Percentiles rank a stretch among this genome's conserved stretches.
Conservation (phyloP, 2,888 invertebrate species). For the Macrosiphum euphorbiae region DNA sequence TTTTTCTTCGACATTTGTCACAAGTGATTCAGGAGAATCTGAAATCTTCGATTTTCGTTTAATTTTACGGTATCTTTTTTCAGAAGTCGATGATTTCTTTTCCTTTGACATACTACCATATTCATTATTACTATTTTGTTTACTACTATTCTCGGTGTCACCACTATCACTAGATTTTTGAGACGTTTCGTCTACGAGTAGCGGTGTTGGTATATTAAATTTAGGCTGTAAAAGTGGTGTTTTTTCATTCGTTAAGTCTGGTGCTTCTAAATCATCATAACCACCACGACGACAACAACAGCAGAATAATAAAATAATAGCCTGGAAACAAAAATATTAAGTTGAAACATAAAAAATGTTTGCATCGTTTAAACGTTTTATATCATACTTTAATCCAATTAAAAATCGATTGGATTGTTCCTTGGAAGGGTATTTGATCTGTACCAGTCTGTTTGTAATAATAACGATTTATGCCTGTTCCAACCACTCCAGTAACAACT, state of each 20-base stretch:
- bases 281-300: neutral
- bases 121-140: constrained; percentile 2
- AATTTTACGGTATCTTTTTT: neutral
- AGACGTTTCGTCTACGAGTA: neutral
- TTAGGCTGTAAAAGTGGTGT: constrained; percentile 32
- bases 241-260: constrained; percentile 12
- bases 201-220: neutral
- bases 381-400: neutral
- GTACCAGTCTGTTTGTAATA: constrained; percentile 39
- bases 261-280: neutral
- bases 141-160: neutral
- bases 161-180: neutral
- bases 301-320: neutral
- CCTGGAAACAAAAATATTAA: neutral
- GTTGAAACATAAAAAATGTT: neutral
- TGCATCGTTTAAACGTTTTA: too few relatives aligned
- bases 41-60: neutral
- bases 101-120: constrained; percentile 27
- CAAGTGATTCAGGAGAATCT: neutral
- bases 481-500: neutral
- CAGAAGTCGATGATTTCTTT: neutral
- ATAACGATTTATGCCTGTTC: constrained; percentile 42
- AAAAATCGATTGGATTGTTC: neutral
- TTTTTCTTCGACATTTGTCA: neutral
- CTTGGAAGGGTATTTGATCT: constrained; percentile 49